Evolutionary conservation across 2,888 invertebrate genomes (phyloP).

Genomic region (Pelosia muscerda): DNA sequence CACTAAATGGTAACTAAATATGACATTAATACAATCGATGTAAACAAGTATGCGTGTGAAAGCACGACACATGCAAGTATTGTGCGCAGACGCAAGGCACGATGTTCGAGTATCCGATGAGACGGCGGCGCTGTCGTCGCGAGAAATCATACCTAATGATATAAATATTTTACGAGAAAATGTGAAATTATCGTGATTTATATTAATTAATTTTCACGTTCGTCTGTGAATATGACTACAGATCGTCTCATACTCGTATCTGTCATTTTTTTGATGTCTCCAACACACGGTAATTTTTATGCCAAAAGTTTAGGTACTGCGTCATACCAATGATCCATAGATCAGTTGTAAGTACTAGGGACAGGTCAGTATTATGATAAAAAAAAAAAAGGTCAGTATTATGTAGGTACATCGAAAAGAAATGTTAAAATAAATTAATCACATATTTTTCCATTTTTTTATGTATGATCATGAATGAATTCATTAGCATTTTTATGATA

Average conservation of each 20-base stretch:
- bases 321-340: too few species aligned
- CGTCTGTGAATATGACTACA: too few species aligned
- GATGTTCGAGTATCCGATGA: slow-evolving; percentile 45
- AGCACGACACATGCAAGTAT: slow-evolving; percentile 57
- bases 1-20: slow-evolving; percentile 53
- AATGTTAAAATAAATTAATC: too few species aligned
- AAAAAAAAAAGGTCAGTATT: too few species aligned
- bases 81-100: slow-evolving; percentile 48
- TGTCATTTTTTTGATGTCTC: background rate
- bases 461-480: too few species aligned
- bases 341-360: too few species aligned
- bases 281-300: background rate
- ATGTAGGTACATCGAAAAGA: too few species aligned
- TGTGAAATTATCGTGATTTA: slow-evolving; percentile 7
- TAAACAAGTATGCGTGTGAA: slow-evolving; percentile 64
- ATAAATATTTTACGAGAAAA: slow-evolving; percentile 37
- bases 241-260: background rate
- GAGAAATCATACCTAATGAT: slow-evolving; percentile 51
- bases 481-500: too few species aligned
- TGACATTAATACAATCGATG: slow-evolving; percentile 54
- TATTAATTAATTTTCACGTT: slow-evolving; percentile 4
- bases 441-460: too few species aligned
- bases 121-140: slow-evolving; percentile 59
- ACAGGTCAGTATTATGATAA: too few species aligned
- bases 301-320: too few species aligned